These are phyloP conservation scores for Drosophila algonquin DNA, from an alignment of 2,888 invertebrate genomes.

Conservation along the genomic window DNA sequence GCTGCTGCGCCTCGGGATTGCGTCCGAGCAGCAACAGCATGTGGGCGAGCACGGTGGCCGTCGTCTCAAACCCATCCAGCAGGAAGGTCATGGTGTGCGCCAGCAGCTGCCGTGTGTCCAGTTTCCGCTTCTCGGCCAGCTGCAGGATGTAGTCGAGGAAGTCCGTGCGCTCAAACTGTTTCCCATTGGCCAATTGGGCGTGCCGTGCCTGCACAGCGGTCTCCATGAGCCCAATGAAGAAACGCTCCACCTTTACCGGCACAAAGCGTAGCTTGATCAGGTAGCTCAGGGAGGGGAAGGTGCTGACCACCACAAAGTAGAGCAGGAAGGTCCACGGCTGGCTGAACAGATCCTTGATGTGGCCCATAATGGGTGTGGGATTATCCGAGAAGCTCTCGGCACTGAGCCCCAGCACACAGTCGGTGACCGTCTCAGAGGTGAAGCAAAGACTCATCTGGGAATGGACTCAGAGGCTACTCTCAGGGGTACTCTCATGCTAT, in stretches of 20 bases:
- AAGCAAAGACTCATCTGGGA: constrained; percentile 79
- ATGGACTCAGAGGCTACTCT: accelerated
- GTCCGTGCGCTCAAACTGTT: constrained; percentile 74
- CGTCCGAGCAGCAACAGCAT: constrained; percentile 74
- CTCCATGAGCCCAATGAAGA: constrained; percentile 72
- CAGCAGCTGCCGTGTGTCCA: constrained; percentile 62
- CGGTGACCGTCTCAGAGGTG: constrained; percentile 84
- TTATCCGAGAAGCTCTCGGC: constrained; percentile 82
- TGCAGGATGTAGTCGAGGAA: constrained; percentile 81
- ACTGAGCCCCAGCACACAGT: constrained; percentile 84
- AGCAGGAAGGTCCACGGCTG: constrained; percentile 61
- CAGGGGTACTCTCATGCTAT: too few species aligned
- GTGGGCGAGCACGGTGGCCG: constrained; percentile 73
- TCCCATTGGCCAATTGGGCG: constrained; percentile 33
- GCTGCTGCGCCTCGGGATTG: constrained; percentile 66
- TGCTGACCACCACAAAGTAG: constrained; percentile 59
- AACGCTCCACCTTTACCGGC: constrained; percentile 86
- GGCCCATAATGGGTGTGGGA: constrained; percentile 76
- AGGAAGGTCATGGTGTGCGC: constrained; percentile 82
- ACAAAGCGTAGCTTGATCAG: constrained; percentile 71
- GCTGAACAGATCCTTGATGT: constrained; percentile 74
- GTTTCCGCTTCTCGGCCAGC: constrained; percentile 71
- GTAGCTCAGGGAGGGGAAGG: constrained; percentile 67
- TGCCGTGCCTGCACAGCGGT: constrained; percentile 71
- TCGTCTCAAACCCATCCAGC: constrained; percentile 82